These are phyloP conservation scores for Hydrophis major DNA, from an alignment of 2,797 vertebrate species.

Conservation along the genomic window DNA sequence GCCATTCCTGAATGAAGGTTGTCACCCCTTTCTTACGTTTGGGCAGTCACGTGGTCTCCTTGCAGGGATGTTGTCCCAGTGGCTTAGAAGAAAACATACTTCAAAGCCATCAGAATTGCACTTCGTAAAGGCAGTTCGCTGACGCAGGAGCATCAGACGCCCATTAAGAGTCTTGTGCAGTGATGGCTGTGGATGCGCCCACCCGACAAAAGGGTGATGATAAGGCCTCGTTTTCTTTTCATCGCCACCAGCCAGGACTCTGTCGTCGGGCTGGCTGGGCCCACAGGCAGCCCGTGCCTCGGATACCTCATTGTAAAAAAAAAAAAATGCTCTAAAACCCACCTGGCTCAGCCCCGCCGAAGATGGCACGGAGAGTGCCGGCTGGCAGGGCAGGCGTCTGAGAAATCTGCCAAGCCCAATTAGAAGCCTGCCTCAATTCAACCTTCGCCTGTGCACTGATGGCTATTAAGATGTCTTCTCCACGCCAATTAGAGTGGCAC, in stretches of 20 bases:
- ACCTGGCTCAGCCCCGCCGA: background rate
- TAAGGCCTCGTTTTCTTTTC: background rate
- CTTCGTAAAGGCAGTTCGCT: background rate
- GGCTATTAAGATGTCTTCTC: conserved; percentile 51
- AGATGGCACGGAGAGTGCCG: background rate
- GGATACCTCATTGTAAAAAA: too few relatives aligned
- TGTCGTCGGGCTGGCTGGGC: background rate
- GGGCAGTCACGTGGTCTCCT: background rate
- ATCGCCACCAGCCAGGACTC: background rate
- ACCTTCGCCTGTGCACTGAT: background rate
- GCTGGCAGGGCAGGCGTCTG: conserved; percentile 30
- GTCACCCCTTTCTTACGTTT: background rate
- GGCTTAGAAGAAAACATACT: background rate
- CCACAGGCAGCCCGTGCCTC: background rate
- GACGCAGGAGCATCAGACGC: background rate
- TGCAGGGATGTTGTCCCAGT: background rate
- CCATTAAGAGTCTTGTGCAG: background rate
- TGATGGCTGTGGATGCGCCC: background rate
- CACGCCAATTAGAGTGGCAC: conserved; percentile 56
- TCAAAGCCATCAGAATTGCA: background rate
- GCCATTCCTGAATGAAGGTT: background rate
- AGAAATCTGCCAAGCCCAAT: conserved; percentile 39
- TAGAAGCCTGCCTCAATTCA: background rate
- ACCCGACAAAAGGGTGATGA: too few relatives aligned
- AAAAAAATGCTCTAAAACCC: background rate